Base-by-base conservation (phyloP, 2,113 vertebrate genomes). In the Setophaga coronata region DNA sequence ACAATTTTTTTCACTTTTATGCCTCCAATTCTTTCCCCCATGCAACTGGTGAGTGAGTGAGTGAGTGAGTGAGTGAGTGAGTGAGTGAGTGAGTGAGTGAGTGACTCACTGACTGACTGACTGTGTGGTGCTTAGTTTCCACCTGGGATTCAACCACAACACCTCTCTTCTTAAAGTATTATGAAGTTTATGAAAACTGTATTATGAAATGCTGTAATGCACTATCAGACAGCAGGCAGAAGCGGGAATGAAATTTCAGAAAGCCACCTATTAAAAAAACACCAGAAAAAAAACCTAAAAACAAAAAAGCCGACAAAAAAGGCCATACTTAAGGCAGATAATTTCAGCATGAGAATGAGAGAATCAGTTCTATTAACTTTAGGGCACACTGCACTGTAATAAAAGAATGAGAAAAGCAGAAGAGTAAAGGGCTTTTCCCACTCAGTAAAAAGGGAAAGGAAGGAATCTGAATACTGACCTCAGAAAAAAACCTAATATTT, bases 401-500 rank as follows among this genome's bases (percentile, higher is more conserved):
- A 90, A 34, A 82, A 31, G 34, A 82, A 83, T 47, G 34, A 69
- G 43, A 62, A 90, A 91, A 72, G 7, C 29, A 71, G 54, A 13
- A 74, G 17, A 69, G 12, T 74, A 64, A 76, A 81, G n/a, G 58
- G 4, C 3, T 9, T 66, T 67, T 94, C 50, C 47, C 36, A 53
- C 4, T 14, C 14, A 45, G 12, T 3, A 53, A 81, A 88, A 91
- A 50, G 1, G 5, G 13, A 62, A 91, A 91, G 9, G 4, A 58
- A 74, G 42, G 28, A 80, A 94, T 54, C 36, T 48, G 47, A 74
- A 78, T 82, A 67, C 23, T 43, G 33, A 87, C 51, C 45, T 80
- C 5, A 70, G 61, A 93, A 92, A 77, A 85, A 8, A 89, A 61
- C 89, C 12, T 12, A 66, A 14, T 56, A 67, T 78, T 83, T 92